A percentile compares a stretch with the other conserved stretches of the same genome.
These are phyloP conservation scores for Iphiclides podalirius DNA, from an alignment of 2,888 invertebrate species.

Conservation along the genomic window DNA sequence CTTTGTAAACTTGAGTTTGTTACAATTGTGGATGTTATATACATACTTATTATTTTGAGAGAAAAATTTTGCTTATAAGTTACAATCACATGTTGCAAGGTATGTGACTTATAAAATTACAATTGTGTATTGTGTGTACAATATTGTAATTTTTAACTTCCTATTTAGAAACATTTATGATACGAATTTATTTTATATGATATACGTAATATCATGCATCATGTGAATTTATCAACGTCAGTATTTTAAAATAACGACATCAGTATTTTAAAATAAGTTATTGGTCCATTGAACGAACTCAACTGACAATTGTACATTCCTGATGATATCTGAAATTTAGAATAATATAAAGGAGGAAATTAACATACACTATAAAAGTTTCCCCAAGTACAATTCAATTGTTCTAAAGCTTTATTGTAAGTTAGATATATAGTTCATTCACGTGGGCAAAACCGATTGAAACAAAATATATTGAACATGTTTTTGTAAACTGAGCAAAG, in stretches of 20 bases:
- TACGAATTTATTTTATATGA: constrained; percentile 30
- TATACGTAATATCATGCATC: constrained; percentile 22
- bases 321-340: constrained; percentile 39
- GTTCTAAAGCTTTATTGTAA: constrained; percentile 59
- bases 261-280: constrained; percentile 38
- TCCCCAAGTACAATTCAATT: constrained; percentile 69
- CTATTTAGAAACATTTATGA: constrained; percentile 25
- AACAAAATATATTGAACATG: constrained; percentile 15
- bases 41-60: not conserved
- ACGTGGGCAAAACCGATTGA: constrained; percentile 23
- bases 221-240: constrained; percentile 34
- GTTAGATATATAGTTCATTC: constrained; percentile 53
- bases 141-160: constrained; percentile 21
- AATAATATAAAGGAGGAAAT: constrained; percentile 33
- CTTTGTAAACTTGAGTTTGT: constrained; percentile 9
- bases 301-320: constrained; percentile 49
- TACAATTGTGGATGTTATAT: not conserved
- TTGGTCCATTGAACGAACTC: constrained; percentile 24
- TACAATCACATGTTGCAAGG: constrained; percentile 3
- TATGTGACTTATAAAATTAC: constrained; percentile 9
- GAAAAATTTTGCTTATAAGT: not conserved
- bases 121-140: constrained; percentile 18
- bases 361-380: constrained; percentile 34
- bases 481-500: not conserved
- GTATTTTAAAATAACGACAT: constrained; percentile 42